Evolutionary conservation across 2,113 vertebrate species (phyloP).

Genomic region (Psilopsiagon aymara): DNA sequence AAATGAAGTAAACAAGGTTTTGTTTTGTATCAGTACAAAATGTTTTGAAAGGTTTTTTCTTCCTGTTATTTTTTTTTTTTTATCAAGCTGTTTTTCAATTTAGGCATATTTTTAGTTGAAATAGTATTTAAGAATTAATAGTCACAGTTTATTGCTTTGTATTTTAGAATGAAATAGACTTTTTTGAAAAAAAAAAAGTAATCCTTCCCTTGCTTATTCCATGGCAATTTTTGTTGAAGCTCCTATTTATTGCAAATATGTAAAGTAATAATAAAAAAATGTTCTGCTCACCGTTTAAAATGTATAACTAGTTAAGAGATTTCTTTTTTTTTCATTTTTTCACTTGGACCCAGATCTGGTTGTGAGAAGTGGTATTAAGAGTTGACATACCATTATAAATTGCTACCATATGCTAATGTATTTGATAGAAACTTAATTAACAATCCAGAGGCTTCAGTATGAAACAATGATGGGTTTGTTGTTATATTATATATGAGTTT

Average conservation of each 20-base stretch:
- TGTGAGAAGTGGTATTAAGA: not conserved
- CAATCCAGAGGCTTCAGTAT: not conserved
- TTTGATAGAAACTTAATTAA: not conserved
- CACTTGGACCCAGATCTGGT: not conserved
- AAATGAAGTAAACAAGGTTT: not conserved
- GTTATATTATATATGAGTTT: not conserved
- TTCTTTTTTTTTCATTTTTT: not conserved
- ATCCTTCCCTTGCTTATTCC: not conserved
- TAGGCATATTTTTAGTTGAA: not conserved
- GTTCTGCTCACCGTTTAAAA: not conserved
- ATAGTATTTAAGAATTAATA: not conserved
- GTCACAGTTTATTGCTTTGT: not conserved
- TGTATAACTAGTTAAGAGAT: not conserved
- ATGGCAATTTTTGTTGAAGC: not conserved
- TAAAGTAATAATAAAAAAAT: not conserved
- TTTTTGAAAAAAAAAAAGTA: not conserved
- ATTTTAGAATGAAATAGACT: not conserved
- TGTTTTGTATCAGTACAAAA: not conserved
- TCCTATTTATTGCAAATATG: not conserved
- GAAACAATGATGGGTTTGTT: not conserved
- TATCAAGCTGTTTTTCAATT: not conserved
- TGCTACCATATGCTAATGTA: not conserved
- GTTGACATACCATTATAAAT: fast-evolving
- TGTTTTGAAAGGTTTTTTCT: not conserved
- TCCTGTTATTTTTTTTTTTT: not conserved